Percentiles rank a stretch among this genome's conserved stretches.
Conservation (phyloP, 2,113 vertebrate genomes). For the Labeo catla region DNA sequence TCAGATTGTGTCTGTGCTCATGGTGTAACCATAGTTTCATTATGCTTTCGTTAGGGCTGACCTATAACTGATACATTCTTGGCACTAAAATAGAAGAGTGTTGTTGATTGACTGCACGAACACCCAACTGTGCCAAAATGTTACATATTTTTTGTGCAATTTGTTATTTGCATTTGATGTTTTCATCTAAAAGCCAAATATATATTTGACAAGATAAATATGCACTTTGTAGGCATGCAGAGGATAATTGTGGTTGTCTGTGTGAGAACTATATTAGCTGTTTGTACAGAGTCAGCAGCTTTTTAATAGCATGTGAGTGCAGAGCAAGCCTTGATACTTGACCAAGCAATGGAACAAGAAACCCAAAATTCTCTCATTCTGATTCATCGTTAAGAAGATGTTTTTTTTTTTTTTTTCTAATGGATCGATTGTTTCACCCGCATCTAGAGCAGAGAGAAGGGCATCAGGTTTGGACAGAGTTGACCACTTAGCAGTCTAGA, state of each 20-base stretch:
- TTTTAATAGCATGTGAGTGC: not conserved
- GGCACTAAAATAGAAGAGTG: not conserved
- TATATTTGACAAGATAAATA: not conserved
- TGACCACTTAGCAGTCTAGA: conserved; percentile 28
- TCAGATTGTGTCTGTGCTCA: not conserved
- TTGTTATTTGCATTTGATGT: not conserved
- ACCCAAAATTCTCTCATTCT: not conserved
- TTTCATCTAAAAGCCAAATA: not conserved
- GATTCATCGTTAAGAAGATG: not conserved
- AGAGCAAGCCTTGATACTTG: not conserved
- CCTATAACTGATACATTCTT: not conserved
- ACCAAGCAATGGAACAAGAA: not conserved
- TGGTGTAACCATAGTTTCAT: not conserved
- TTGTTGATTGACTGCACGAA: not conserved
- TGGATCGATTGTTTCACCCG: not conserved
- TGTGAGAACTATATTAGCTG: not conserved
- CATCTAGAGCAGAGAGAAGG: not conserved
- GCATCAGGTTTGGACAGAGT: not conserved
- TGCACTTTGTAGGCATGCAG: not conserved
- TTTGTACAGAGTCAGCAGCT: not conserved
- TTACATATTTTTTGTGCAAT: not conserved
- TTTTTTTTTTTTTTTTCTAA: not conserved
- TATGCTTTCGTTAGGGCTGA: not conserved
- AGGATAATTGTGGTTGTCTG: not conserved
- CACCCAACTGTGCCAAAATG: not conserved